Percentiles rank a stretch among this genome's conserved stretches.
phyloP scores from a whole-genome alignment of 1,140 invertebrate species.

The Heliconius nattereri region DNA sequence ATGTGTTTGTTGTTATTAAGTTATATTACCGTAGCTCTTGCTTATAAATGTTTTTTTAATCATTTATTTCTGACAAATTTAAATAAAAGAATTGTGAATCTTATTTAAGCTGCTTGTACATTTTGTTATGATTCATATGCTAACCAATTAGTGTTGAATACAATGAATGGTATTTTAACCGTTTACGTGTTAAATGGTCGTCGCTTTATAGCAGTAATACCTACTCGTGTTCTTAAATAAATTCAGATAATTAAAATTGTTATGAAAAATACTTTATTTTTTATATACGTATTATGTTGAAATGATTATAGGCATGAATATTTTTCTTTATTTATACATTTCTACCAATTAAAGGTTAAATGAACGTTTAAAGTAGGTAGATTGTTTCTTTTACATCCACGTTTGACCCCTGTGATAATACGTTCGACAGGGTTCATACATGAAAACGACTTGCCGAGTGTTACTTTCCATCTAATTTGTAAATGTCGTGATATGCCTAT shows the following conservation, averaged over 20 bases:
- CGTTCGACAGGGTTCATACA: neutral
- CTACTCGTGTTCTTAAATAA: too few species aligned
- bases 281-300: too few species aligned
- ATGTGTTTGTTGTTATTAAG: neutral
- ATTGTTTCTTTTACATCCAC: neutral
- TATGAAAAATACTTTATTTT: too few species aligned
- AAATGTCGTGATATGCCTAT: neutral
- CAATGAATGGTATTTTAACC: too few species aligned
- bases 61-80: too few species aligned
- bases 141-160: too few species aligned
- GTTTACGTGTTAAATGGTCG: too few species aligned
- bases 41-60: neutral
- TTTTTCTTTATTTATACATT: neutral
- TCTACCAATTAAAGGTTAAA: neutral
- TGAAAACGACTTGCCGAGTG: neutral
- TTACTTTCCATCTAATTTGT: conserved; percentile 6
- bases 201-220: too few species aligned
- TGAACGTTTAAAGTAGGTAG: neutral
- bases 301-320: neutral
- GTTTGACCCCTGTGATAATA: neutral
- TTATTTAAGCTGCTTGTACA: too few species aligned
- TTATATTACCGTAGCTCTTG: neutral
- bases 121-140: too few species aligned
- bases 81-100: too few species aligned
- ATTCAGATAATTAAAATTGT: too few species aligned